Evolutionary conservation across 92 coral and sea anemone genomes (phyloP), one percentile per base, ranked within the genome.

Genomic region (Palythoa grandiflora): DNA sequence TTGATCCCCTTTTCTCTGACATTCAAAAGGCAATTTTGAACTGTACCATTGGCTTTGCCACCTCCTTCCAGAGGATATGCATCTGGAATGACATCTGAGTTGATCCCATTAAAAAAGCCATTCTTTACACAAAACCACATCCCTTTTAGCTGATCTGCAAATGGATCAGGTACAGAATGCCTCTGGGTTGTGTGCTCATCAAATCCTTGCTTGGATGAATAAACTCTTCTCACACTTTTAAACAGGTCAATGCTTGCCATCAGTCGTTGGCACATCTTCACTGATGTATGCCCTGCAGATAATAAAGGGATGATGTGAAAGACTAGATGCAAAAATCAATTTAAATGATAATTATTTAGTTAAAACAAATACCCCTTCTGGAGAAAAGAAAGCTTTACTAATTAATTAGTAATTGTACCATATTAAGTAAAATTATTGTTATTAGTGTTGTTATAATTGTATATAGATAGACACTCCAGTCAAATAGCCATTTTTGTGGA

Each of bases 71-170:
- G 89, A 77, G 28, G 9, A 52, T 38, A 73, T 73, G 55, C 55
- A 52, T 52, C 55, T 52, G 55, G 55, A 52, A 52, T 52, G 55
- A 52, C 7, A 52, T 52, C 12, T 52, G 55, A 52, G 55, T 52
- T 52, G 12, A 52, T 52, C 7, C 55, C 9, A 52, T 52, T 52
- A 52, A 52, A 52, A 52, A 52, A 52, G 55, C 55, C 55, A 52
- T 52, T 52, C 55, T 71, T 71, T 36, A 71, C 38, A 44, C 89
- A 91, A 75, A 91, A 91, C 94, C 91, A 91, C 16, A 77, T 65
- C 35, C 91, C 94, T 71, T 91, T 91, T 13, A 91, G 74, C 90
- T 84, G 87, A 80, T 91, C 84, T 17, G 70, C 68, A 79, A 88
- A 80, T 16, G 93, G 83, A 70, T 81, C 83, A 59, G 74, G 88